A percentile compares a stretch with the other conserved stretches of the same genome.
Conservation (phyloP, 2,113 vertebrate species). For the Pseudopodoces humilis region DNA sequence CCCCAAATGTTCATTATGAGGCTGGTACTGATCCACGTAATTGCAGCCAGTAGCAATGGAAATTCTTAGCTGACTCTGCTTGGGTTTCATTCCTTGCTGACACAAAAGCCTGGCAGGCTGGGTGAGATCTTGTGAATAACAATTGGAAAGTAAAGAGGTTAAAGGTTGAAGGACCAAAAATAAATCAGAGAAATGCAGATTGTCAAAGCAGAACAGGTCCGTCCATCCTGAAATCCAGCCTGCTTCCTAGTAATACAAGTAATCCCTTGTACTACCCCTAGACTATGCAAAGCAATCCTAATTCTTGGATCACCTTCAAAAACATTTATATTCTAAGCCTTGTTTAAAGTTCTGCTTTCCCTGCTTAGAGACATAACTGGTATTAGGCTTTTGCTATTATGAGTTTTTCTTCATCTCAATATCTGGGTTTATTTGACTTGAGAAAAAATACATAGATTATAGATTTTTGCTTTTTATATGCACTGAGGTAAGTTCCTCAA, state of each 20-base stretch:
- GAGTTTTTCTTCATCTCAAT: background rate
- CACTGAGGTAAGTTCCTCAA: background rate
- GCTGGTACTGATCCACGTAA: background rate
- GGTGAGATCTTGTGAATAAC: background rate
- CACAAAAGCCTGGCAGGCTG: background rate
- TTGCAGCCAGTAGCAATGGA: constrained; percentile 19
- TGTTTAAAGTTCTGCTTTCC: background rate
- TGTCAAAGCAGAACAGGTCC: background rate
- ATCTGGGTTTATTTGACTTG: background rate
- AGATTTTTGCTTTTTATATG: background rate
- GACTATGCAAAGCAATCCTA: background rate
- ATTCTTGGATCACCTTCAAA: background rate
- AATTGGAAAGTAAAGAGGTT: background rate
- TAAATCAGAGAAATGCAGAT: background rate
- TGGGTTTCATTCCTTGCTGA: constrained; percentile 26
- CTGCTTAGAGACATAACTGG: background rate
- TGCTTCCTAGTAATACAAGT: background rate
- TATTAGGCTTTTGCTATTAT: background rate
- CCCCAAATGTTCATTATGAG: background rate
- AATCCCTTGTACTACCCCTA: background rate
- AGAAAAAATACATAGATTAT: background rate
- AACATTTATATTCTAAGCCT: background rate
- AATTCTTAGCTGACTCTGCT: constrained; percentile 28
- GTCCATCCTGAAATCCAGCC: background rate
- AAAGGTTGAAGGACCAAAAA: background rate